Base-by-base conservation (phyloP, 2,888 invertebrate genomes). In the Perdita meconis region DNA sequence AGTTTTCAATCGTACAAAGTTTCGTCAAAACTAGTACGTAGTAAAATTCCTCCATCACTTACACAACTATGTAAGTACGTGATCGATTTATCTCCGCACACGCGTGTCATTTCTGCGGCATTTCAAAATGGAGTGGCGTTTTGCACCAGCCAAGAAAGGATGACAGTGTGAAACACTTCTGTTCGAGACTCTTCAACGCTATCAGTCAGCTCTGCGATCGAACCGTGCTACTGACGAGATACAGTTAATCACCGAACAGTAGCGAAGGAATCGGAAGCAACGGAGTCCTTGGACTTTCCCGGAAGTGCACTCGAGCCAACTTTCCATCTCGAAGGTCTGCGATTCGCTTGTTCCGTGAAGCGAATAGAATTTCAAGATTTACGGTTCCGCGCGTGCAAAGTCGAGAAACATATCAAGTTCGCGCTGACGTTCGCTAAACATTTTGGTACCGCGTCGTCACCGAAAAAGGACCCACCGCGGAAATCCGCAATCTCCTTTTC, bases 371-470 rank as follows among this genome's bases (percentile, higher is more conserved):
- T 55, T 53, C 8, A 10, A 61, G 61, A 57, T 71, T 44, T 16
- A 42, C n/a, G 13, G 22, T 10, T 16, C 10, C 22, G 12, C 1
- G 13, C 38, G 38, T 10, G 24, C 36, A 30, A 5, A 63, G 19
- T 34, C 53, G 16, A 22, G 10, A 2, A 30, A 8, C 22, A 24
- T 38, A 12, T 50, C 34, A 22, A 1, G 24, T 12, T 12, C 34
- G 13, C 12, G 63, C 42, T 34, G 73, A 64, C 63, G 63, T 55
- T 55, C 34, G 44, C 16, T 47, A 65, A 73, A 73, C 74, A 30
- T 30, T 30, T 30, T 30, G 30, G 30, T 6, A 30, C 30, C 6
- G 30, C 42, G 26, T 38, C 38, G n/a, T 12, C 2, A 40, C 22
- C 4, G n/a, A 13, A 47, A 55, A 40, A 55, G 8, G 5, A 19